phyloP scores from a whole-genome alignment of 2,888 invertebrate species.

The Pimpla rufipes region DNA sequence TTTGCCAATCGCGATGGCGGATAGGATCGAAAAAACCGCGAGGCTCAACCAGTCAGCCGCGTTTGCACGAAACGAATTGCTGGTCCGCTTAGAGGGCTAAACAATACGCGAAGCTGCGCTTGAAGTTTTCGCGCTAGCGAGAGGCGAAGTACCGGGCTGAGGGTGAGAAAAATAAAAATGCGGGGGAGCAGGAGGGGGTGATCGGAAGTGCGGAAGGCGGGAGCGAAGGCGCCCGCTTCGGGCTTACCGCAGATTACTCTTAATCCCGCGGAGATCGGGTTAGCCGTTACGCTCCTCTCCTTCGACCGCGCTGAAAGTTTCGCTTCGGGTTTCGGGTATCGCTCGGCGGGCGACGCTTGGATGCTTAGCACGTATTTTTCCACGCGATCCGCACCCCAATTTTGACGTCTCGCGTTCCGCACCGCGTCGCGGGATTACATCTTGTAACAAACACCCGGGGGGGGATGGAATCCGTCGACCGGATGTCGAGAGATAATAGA shows the following conservation, averaged over 20 bases:
- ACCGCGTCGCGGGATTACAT: neutral
- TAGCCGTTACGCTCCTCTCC: conserved; percentile 78
- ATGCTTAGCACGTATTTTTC: conserved; percentile 21
- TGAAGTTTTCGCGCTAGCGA: conserved; percentile 38
- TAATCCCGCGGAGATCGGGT: conserved; percentile 80
- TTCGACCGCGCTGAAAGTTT: conserved; percentile 73
- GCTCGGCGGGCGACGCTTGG: neutral
- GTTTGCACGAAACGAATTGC: conserved; percentile 44
- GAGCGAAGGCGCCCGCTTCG: conserved; percentile 21
- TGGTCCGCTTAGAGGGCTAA: conserved; percentile 63
- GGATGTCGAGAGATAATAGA: neutral
- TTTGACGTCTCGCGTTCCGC: neutral
- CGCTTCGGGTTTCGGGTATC: conserved; percentile 44
- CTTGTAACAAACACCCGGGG: conserved; percentile 1
- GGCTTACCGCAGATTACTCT: conserved; percentile 81
- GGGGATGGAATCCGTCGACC: neutral
- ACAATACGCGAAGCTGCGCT: conserved; percentile 79
- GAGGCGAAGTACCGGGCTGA: neutral
- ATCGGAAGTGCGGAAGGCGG: conserved; percentile 10
- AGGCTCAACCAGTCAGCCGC: conserved; percentile 4
- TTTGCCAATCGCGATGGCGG: conserved; percentile 52
- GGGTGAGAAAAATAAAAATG: conserved; percentile 12
- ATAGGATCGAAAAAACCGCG: conserved; percentile 12
- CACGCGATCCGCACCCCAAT: neutral
- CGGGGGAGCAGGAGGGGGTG: conserved; percentile 29